phyloP scores from a whole-genome alignment of 2,888 invertebrate genomes.

The Andrena flavipes region DNA sequence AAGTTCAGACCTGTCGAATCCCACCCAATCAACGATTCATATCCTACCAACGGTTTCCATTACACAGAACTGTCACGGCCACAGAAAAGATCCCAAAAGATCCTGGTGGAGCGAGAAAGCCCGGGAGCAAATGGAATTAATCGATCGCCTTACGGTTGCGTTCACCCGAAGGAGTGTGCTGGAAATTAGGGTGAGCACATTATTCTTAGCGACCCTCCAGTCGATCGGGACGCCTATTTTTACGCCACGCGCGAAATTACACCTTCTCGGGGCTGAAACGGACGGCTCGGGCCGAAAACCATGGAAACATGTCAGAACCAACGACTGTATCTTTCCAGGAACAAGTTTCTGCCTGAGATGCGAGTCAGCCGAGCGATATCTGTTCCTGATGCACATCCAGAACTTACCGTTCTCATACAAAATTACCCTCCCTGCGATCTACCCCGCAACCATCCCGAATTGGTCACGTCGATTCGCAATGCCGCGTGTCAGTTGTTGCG shows the following conservation, averaged over 20 bases:
- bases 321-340: neutral
- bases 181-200: constrained; percentile 29
- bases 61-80: neutral
- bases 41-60: neutral
- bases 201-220: constrained; percentile 29
- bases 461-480: constrained; percentile 23
- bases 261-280: neutral
- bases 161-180: constrained; percentile 8
- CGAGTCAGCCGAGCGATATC: neutral
- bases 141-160: neutral
- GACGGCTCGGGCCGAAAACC: constrained; percentile 7
- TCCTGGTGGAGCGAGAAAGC: neutral
- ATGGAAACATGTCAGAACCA: neutral
- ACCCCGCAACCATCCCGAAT: neutral
- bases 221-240: constrained; percentile 33
- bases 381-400: neutral
- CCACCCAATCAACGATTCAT: neutral
- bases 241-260: constrained; percentile 5
- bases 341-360: neutral
- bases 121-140: constrained; percentile 20
- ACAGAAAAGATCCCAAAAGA: neutral
- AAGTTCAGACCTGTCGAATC: neutral
- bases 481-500: constrained; percentile 46
- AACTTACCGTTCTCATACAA: constrained; percentile 21
- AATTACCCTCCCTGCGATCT: constrained; percentile 10